Percentiles rank a stretch among this genome's conserved stretches.
phyloP scores from a whole-genome alignment of 2,888 invertebrate species.

The Melolontha melolontha region DNA sequence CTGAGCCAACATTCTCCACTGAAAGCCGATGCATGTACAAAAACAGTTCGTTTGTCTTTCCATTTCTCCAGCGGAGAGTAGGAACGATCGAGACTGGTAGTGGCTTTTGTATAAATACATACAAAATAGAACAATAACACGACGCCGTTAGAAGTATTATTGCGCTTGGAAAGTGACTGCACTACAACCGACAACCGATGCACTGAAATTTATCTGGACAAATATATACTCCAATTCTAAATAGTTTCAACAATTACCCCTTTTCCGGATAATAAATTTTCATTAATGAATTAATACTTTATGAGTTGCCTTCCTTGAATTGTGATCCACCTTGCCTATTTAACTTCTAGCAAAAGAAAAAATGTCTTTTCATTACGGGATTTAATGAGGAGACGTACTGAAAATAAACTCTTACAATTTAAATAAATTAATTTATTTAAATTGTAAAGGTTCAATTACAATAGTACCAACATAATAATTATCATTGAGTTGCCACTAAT shows the following conservation, averaged over 20 bases:
- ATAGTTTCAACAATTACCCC: constrained; percentile 7
- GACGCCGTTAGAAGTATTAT: constrained; percentile 38
- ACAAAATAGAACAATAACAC: constrained; percentile 53
- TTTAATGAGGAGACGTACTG: no score
- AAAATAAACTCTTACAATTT: no score
- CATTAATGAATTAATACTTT: no score
- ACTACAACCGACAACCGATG: constrained; percentile 21
- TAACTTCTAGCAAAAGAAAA: no score
- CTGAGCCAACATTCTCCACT: constrained; percentile 46
- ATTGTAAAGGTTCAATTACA: no score
- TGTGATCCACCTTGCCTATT: no score
- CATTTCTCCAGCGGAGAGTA: constrained; percentile 50
- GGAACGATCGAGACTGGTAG: constrained; percentile 32
- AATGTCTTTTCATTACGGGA: no score
- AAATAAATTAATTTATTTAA: no score
- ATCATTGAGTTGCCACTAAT: no score
- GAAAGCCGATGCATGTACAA: constrained; percentile 52
- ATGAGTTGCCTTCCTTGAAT: no score
- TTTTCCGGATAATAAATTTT: not conserved
- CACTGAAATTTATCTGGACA: constrained; percentile 20
- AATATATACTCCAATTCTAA: not conserved
- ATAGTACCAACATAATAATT: no score
- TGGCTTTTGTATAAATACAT: constrained; percentile 59
- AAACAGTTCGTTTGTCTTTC: constrained; percentile 56
- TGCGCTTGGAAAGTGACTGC: constrained; percentile 29